phyloP scores from a whole-genome alignment of 64 coral and sea anemone species.

The Pocillopora verrucosa region DNA sequence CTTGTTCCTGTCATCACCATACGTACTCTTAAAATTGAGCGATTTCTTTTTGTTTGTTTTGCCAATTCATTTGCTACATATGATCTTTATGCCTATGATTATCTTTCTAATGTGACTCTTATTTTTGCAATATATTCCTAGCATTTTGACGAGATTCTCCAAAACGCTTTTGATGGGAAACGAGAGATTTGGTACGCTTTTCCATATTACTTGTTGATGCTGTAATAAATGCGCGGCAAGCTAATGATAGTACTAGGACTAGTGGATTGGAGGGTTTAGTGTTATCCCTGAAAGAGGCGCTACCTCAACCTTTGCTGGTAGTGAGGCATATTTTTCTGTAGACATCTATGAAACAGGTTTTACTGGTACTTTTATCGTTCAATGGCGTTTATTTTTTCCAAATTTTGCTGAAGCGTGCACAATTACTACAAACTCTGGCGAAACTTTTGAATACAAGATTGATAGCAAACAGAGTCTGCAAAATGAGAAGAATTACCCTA shows the following conservation, averaged over 20 bases:
- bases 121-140: neutral
- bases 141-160: conserved; percentile 33
- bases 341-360: too few relatives aligned
- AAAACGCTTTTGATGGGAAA: conserved; percentile 24
- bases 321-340: too few relatives aligned
- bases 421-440: neutral
- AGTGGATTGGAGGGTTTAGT: too few relatives aligned
- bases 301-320: too few relatives aligned
- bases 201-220: neutral
- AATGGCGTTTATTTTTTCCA: too few relatives aligned
- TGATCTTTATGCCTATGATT: neutral
- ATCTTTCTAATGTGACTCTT: neutral
- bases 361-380: too few relatives aligned
- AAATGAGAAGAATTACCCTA: too few relatives aligned
- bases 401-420: too few relatives aligned
- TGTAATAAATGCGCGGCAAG: neutral
- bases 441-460: neutral
- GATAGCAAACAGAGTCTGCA: neutral
- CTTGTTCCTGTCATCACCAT: conserved; percentile 15
- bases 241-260: too few relatives aligned
- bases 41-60: neutral
- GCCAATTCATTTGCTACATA: neutral
- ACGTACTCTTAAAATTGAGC: neutral
- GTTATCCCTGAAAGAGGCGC: too few relatives aligned
- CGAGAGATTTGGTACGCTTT: conserved; percentile 23